These are phyloP conservation scores for Norana najaformis DNA, from an alignment of 2,888 invertebrate genomes.

Conservation along the genomic window DNA sequence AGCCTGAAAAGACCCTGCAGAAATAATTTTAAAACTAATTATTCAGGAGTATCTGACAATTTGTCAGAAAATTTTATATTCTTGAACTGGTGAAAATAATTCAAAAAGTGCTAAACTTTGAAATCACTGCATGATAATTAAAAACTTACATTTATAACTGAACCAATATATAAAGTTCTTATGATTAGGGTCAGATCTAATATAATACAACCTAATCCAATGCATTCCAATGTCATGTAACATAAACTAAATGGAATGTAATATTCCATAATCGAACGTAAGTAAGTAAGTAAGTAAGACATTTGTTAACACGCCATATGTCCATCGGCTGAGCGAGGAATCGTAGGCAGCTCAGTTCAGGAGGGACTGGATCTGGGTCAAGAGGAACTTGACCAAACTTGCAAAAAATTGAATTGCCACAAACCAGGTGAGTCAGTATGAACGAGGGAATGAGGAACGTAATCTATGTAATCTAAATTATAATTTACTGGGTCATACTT, in stretches of 20 bases:
- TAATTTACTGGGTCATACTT: conserved; percentile 5
- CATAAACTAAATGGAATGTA: background rate
- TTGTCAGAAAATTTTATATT: background rate
- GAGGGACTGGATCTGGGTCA: too few relatives aligned
- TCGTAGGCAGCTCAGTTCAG: too few relatives aligned
- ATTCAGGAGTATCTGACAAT: background rate
- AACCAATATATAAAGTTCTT: background rate
- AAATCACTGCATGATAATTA: background rate
- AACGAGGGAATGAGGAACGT: too few relatives aligned
- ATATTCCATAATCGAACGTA: too few relatives aligned
- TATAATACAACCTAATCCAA: background rate
- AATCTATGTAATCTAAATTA: background rate
- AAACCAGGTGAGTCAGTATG: too few relatives aligned
- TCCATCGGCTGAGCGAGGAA: too few relatives aligned
- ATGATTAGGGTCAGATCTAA: background rate
- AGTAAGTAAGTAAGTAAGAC: too few relatives aligned
- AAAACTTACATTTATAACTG: background rate
- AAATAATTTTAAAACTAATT: background rate
- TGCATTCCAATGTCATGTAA: background rate
- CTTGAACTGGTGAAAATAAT: background rate
- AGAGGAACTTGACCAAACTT: too few relatives aligned
- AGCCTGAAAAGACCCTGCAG: conserved; percentile 91
- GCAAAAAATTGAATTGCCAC: too few relatives aligned
- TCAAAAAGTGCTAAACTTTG: background rate
- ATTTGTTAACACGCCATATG: too few relatives aligned